Evolutionary conservation across 2,888 invertebrate species (phyloP), one percentile per base, ranked within the genome.

Genomic region (Drosophila formosana): DNA sequence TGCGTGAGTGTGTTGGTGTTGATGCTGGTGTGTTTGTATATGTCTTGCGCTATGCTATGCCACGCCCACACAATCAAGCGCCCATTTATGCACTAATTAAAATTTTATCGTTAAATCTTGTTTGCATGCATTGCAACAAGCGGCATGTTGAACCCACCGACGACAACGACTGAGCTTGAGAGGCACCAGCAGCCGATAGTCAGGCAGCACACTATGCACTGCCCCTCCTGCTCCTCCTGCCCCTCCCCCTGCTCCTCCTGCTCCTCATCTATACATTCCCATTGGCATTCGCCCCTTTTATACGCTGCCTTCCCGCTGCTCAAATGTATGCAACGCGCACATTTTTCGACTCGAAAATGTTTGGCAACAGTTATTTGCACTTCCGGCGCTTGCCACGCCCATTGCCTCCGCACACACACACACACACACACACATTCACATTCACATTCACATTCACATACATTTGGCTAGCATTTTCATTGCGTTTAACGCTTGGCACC

Each of bases 31-130:
- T 6, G 60, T 37, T 47, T 46, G 63, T 51, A 25, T 61, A 61
- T 77, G 62, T 75, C 70, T 73, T 78, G 68, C 53, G 62, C 74
- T 75, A 68, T 79, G 63, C 67, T 34, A 32, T 62, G 65, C 79
- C 84, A 86, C 88, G 82, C 88, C 85, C 88, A 85, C 82, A 86
- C 85, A 88, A 88, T 86, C 85, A 86, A 78, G 75, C 89, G 72
- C 82, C 85, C 87, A 87, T 86, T 86, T 86, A 84, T 86, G 89
- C 85, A 87, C 85, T 86, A 86, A 86, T 86, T 86, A 86, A 86
- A 86, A 86, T 86, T 86, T 86, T 86, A 86, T 86, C 86, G 88
- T 87, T 88, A 86, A 86, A 88, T 86, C 89, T 86, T 86, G 89
- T 88, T 88, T 88, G 89, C 87, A 82, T 86, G 80, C 83, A 82